Base-by-base conservation (phyloP, 2,797 vertebrate genomes). In the Glyptemys insculpta region DNA sequence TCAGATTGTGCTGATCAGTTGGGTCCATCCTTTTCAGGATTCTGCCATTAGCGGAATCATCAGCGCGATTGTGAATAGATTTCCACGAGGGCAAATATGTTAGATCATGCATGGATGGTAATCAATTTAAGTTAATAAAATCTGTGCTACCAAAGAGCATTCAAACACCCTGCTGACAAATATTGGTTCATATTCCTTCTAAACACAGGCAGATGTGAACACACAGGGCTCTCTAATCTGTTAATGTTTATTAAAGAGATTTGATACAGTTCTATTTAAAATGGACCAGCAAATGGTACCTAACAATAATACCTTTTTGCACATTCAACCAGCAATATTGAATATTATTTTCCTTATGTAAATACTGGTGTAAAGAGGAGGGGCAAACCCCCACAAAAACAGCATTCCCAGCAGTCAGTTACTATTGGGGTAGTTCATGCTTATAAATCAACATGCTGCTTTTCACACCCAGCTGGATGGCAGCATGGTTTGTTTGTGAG, bases 361-460 rank as follows among this genome's bases (percentile, higher is more conserved):
- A 95, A 79, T 0, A 1, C 8, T 31, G 27, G 12, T 52, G 81
- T 72, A 78, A 68, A 82, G 95, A 83, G 12, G 2, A 21, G 87
- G 59, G 23, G 3, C 4, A 1, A 29, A 8, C 2, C n/a, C 7
- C 5, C 41, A 4, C n/a, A 53, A 4, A 9, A 79, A 52, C 18
- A 31, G 84, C 87, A 23, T 84, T 91, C 65, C 52, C 52, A 81
- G 53, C 49, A 54, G 53, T 86, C 74, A 86, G 6, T 92, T 94
- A 86, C 52, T 52, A 7, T 1, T 86, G 49, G 21, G 16, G 78
- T 79, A 89, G 44, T 53, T 90, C 0, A 0, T 37, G 83, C 79
- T 79, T 72, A 41, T 82, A 96, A 85, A 94, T 81, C 59, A 93
- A 41, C 29, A 41, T 50, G 54, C 0, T 0, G 15, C 21, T 80